Conservation (phyloP, 2,888 invertebrate species). For the Acleris emargana region DNA sequence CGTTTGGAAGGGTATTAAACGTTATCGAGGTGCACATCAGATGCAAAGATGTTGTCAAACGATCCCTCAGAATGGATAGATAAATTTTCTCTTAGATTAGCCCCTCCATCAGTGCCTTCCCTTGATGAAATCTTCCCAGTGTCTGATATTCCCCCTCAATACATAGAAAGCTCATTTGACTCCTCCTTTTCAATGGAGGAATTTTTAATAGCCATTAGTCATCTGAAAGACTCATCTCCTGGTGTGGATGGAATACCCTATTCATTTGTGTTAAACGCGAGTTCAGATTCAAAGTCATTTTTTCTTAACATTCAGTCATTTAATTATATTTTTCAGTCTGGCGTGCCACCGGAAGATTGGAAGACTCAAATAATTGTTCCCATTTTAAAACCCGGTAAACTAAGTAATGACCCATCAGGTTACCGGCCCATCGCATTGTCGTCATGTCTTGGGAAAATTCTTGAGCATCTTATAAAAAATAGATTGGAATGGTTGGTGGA, state of each 20-base stretch:
- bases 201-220: background rate
- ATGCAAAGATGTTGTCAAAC: background rate
- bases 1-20: slow-evolving; percentile 3
- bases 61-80: slow-evolving; percentile 1
- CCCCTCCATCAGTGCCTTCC: background rate
- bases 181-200: background rate
- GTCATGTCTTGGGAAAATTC: slow-evolving; percentile 38
- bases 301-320: background rate
- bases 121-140: background rate
- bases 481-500: slow-evolving; percentile 44
- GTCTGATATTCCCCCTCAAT: background rate
- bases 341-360: slow-evolving; percentile 33
- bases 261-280: background rate
- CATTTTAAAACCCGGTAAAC: slow-evolving; percentile 42
- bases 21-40: background rate
- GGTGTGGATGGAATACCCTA: background rate
- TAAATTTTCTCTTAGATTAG: background rate
- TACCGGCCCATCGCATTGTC: slow-evolving; percentile 44
- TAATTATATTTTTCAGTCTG: background rate
- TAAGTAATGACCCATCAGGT: slow-evolving; percentile 27
- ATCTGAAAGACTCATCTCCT: background rate
- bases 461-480: slow-evolving; percentile 43
- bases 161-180: background rate
- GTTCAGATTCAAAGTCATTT: background rate
- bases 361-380: slow-evolving; percentile 43